Conservation (phyloP, 2,888 invertebrate genomes). For the Mythimna loreyi region DNA sequence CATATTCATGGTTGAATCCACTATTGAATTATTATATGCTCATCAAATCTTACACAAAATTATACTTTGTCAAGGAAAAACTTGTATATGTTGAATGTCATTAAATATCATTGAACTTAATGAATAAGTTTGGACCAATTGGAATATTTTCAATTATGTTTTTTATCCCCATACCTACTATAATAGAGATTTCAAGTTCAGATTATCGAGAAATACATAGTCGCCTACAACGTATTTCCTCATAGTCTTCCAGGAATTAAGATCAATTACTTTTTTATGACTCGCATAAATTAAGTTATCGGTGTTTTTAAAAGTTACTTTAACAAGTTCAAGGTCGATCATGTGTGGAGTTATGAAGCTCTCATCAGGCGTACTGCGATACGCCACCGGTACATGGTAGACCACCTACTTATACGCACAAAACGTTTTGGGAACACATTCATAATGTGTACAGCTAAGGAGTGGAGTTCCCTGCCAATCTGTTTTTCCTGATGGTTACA, state of each 20-base stretch:
- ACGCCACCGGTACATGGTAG: no score
- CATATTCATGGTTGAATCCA: slow-evolving; percentile 28
- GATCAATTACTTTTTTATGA: background rate
- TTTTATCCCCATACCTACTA: slow-evolving; percentile 5
- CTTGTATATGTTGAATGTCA: background rate
- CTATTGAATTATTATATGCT: slow-evolving; percentile 22
- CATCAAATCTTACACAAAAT: slow-evolving; percentile 21
- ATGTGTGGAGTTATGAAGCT: no score
- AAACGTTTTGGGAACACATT: no score
- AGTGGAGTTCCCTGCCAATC: no score
- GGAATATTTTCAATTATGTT: background rate
- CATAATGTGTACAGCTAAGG: no score
- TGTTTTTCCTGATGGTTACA: no score
- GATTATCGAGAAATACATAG: background rate
- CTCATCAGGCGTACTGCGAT: no score
- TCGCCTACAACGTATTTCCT: background rate
- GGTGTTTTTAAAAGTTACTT: no score
- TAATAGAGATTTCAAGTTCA: background rate
- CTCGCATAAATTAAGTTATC: background rate
- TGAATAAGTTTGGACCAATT: background rate
- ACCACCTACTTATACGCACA: no score
- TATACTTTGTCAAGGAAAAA: slow-evolving; percentile 18
- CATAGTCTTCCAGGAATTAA: slow-evolving; percentile 11
- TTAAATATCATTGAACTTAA: background rate
- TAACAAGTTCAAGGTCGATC: no score